Conservation (phyloP, 2,113 vertebrate species). For the Rissa tridactyla region DNA sequence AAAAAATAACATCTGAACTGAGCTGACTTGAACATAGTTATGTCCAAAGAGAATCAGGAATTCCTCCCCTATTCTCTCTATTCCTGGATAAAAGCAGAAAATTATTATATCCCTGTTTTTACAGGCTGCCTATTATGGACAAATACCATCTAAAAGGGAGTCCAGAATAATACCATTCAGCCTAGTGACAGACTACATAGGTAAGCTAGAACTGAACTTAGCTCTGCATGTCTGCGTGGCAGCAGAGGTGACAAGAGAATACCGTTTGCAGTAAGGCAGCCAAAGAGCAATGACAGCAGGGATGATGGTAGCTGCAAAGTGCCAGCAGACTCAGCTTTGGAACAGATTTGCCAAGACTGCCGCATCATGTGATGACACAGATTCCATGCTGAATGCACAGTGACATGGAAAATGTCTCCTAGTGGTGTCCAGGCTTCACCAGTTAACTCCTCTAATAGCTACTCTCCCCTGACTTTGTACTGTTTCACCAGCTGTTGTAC, state of each 20-base stretch:
- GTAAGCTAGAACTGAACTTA: not conserved
- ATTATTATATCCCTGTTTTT: not conserved
- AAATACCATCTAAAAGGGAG: not conserved
- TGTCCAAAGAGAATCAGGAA: not conserved
- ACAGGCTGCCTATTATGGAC: not conserved
- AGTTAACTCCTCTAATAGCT: constrained; percentile 64
- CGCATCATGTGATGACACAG: constrained; percentile 56
- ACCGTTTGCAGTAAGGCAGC: constrained; percentile 38
- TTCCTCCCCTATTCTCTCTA: not conserved
- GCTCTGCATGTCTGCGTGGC: constrained; percentile 38
- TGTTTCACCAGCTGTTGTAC: constrained; percentile 72
- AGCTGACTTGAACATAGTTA: not conserved
- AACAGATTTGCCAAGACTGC: constrained; percentile 31
- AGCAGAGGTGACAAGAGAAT: constrained; percentile 35
- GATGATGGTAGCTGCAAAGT: constrained; percentile 31
- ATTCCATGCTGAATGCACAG: constrained; percentile 53
- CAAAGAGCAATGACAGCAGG: constrained; percentile 33
- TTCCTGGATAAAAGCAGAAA: constrained; percentile 44
- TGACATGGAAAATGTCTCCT: constrained; percentile 67
- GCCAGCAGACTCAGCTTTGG: constrained; percentile 55
- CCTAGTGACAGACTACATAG: not conserved
- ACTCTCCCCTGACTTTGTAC: constrained; percentile 27
- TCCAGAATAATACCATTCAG: not conserved
- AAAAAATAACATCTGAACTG: not conserved
- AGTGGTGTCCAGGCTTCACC: constrained; percentile 55